These are phyloP conservation scores for Astropecten irregularis DNA, from an alignment of 53 echinoderm and acorn worm species.

Conservation along the genomic window DNA sequence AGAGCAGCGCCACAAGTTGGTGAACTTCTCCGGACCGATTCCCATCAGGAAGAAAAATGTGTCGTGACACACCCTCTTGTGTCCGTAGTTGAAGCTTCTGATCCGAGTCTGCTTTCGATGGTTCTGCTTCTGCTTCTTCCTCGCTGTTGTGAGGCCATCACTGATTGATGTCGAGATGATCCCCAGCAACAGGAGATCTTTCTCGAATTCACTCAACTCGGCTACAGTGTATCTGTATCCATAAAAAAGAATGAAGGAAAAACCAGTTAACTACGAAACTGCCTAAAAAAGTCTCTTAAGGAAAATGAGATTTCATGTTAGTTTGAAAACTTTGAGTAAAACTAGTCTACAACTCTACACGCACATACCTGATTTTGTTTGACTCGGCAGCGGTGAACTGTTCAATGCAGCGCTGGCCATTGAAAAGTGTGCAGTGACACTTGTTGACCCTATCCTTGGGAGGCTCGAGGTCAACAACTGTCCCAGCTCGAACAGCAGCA, in stretches of 20 bases:
- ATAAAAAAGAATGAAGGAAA: not conserved
- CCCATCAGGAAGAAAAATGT: constrained; percentile 27
- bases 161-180: constrained; percentile 43
- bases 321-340: too few species aligned
- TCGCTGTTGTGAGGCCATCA: not conserved
- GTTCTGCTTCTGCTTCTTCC: not conserved
- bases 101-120: not conserved
- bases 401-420: constrained; percentile 33
- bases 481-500: not conserved
- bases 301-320: too few species aligned
- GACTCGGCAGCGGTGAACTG: constrained; percentile 16
- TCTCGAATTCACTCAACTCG: constrained; percentile 32
- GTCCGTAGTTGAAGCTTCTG: constrained; percentile 5
- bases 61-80: constrained; percentile 15
- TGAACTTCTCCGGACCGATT: not conserved
- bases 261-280: too few species aligned
- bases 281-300: too few species aligned
- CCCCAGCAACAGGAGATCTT: constrained; percentile 37
- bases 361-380: constrained; percentile 12
- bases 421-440: not conserved
- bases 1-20: too few species aligned
- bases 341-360: too few species aligned
- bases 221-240: constrained; percentile 18
- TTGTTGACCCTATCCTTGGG: too few species aligned
- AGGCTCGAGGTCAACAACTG: constrained; percentile 30